Conservation (phyloP, 2,113 vertebrate genomes). For the Rhynchomys soricoides region DNA sequence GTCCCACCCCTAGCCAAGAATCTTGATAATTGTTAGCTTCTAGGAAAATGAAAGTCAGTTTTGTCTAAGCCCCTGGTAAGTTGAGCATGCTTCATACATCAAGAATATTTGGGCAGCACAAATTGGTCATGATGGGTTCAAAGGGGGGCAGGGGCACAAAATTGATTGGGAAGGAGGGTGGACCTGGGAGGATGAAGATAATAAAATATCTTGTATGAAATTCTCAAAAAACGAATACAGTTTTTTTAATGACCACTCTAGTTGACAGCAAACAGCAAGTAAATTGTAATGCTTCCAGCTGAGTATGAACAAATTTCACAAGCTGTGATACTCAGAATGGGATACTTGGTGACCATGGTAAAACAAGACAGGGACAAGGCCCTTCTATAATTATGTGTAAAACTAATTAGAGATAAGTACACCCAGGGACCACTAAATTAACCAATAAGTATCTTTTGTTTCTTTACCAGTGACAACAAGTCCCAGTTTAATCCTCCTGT, state of each 20-base stretch:
- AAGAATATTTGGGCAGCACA: not conserved
- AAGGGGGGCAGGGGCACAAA: not conserved
- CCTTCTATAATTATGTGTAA: conserved; percentile 9
- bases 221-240: not conserved
- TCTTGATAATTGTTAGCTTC: not conserved
- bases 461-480: not conserved
- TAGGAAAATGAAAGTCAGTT: not conserved
- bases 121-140: not conserved
- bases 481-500: not conserved
- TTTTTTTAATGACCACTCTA: not conserved
- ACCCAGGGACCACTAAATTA: conserved; percentile 29
- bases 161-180: no score
- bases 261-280: not conserved
- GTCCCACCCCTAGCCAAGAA: not conserved
- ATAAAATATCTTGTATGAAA: not conserved
- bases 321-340: conserved; percentile 28
- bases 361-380: conserved; percentile 25
- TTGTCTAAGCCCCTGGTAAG: not conserved
- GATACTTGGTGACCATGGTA: not conserved
- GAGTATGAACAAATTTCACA: not conserved
- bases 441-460: not conserved
- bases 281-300: not conserved
- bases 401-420: conserved; percentile 37
- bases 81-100: not conserved
- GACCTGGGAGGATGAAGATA: not conserved